Evolutionary conservation across 2,888 invertebrate species (phyloP).

Genomic region (Oxystoma pomonae): DNA sequence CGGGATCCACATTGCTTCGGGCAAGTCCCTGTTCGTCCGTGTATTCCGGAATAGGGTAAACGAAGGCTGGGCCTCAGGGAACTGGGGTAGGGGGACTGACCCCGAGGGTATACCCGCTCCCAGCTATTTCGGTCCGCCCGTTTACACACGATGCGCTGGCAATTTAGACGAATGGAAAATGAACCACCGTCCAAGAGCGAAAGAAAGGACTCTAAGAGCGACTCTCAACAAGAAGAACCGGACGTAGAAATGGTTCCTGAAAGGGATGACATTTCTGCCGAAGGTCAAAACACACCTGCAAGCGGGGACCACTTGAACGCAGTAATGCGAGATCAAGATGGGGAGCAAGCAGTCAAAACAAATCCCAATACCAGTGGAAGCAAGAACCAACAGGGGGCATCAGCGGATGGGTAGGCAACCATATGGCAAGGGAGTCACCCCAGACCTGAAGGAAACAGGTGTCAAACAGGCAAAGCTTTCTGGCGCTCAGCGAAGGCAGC

Average conservation of each 20-base stretch:
- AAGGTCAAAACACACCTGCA: no score
- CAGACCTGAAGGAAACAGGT: no score
- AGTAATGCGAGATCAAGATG: no score
- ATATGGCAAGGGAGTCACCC: no score
- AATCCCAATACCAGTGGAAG: no score
- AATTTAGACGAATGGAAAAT: background rate
- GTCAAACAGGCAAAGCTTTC: no score
- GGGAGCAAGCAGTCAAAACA: no score
- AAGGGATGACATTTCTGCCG: background rate
- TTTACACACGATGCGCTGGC: background rate
- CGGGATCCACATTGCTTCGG: no score
- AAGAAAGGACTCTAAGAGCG: background rate
- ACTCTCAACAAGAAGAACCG: background rate
- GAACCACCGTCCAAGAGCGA: background rate
- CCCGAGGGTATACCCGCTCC: background rate
- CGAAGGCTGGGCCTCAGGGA: background rate
- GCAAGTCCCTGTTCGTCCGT: no score
- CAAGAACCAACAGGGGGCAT: no score
- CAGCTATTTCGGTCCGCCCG: background rate
- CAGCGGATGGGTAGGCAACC: no score
- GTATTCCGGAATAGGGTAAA: background rate
- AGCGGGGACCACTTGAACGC: background rate
- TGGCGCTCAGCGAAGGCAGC: no score
- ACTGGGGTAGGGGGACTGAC: background rate
- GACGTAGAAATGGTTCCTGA: background rate